Percentiles rank a stretch among this genome's conserved stretches.
Conservation (phyloP, 2,113 vertebrate genomes). For the Nothobranchius kuhntae region DNA sequence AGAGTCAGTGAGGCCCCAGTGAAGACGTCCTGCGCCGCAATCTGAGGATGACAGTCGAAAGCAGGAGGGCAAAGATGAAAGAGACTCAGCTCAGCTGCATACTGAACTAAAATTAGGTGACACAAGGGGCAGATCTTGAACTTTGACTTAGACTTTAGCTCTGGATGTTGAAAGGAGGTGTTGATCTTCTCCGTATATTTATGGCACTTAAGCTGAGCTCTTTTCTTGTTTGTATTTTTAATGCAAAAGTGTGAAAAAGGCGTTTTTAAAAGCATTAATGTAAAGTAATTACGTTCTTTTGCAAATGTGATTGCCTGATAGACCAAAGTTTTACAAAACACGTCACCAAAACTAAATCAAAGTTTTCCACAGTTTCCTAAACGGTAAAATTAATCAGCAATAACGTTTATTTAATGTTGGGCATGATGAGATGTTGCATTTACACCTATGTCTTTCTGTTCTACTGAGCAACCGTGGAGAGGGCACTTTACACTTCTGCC, state of each 20-base stretch:
- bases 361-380: too few relatives aligned
- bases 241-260: conserved; percentile 5
- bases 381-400: too few relatives aligned
- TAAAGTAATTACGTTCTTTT: too few relatives aligned
- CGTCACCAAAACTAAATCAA: too few relatives aligned
- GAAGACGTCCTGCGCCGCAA: conserved; percentile 33
- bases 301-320: too few relatives aligned
- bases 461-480: too few relatives aligned
- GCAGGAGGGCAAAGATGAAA: conserved; percentile 25
- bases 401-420: too few relatives aligned
- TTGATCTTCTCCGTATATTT: conserved; percentile 31
- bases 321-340: too few relatives aligned
- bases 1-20: conserved; percentile 43
- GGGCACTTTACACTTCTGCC: too few relatives aligned
- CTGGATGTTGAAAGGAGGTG: conserved; percentile 50
- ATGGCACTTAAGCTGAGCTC: conserved; percentile 30
- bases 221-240: conserved; percentile 14
- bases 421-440: too few relatives aligned
- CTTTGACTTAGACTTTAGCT: conserved; percentile 67
- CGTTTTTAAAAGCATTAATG: too few relatives aligned
- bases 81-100: conserved; percentile 46
- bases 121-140: conserved; percentile 47
- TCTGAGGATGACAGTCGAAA: conserved; percentile 32
- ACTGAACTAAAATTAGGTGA: conserved; percentile 62
- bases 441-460: too few relatives aligned